Evolutionary conservation across 35 echinoderm and acorn worm genomes (phyloP).

Genomic region (Holothuria glaberrima): DNA sequence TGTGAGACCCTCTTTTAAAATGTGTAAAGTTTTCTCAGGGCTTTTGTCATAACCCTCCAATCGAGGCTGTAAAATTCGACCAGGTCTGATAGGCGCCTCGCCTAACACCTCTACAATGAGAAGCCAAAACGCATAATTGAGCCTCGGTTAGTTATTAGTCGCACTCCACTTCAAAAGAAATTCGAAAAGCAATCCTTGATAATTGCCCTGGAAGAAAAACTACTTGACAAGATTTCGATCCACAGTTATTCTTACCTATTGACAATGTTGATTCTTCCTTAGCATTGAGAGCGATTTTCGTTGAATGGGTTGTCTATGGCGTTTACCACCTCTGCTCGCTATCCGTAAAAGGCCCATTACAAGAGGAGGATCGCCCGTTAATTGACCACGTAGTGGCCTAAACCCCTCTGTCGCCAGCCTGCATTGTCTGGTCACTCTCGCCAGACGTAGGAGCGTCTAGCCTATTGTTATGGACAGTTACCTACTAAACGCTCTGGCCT

Average conservation of each 20-base stretch:
- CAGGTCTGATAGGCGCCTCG: conserved; percentile 48
- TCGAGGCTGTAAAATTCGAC: conserved; percentile 12
- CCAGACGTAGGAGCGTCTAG: conserved; percentile 16
- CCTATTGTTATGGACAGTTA: conserved; percentile 29
- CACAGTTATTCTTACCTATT: conserved; percentile 16
- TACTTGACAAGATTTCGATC: conserved; percentile 33
- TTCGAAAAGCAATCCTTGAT: conserved; percentile 41
- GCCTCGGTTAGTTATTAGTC: conserved; percentile 25
- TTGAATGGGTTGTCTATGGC: conserved; percentile 16
- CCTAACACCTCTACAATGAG: conserved; percentile 52
- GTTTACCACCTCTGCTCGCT: conserved; percentile 20
- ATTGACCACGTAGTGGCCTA: conserved; percentile 34
- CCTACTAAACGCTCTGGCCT: conserved; percentile 16
- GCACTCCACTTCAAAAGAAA: conserved; percentile 45
- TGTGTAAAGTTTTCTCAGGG: conserved; percentile 40
- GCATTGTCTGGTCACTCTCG: neutral
- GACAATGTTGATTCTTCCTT: conserved; percentile 14
- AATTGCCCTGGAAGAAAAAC: conserved; percentile 55
- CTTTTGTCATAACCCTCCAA: conserved; percentile 15
- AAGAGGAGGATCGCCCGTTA: conserved; percentile 34
- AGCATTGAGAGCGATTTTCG: neutral
- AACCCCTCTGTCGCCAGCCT: conserved; percentile 14
- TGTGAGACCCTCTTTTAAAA: conserved; percentile 37
- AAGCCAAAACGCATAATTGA: conserved; percentile 61
- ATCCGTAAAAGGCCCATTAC: neutral